phyloP scores from a whole-genome alignment of 2,888 invertebrate species.

The Lasiommata megera region DNA sequence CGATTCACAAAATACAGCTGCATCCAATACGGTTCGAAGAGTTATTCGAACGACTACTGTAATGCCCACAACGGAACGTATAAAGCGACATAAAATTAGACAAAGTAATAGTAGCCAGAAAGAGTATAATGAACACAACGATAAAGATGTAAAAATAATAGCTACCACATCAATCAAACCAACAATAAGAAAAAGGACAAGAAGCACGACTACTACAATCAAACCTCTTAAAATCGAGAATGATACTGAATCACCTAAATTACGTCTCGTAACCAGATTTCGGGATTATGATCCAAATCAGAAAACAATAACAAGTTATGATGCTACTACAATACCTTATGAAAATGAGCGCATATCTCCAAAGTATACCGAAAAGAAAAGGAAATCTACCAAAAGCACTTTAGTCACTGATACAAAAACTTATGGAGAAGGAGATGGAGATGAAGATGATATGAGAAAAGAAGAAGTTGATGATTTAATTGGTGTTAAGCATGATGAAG shows the following conservation, averaged over 20 bases:
- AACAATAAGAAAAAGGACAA: conserved; percentile 42
- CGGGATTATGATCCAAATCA: conserved; percentile 43
- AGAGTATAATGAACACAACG: conserved; percentile 51
- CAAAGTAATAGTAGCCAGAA: conserved; percentile 38
- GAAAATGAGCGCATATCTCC: conserved; percentile 37
- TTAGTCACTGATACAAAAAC: conserved; percentile 68
- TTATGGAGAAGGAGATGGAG: conserved; percentile 60
- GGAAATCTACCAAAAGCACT: conserved; percentile 64
- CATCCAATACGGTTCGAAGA: conserved; percentile 49
- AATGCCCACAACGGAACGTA: conserved; percentile 18
- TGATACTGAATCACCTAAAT: conserved; percentile 37
- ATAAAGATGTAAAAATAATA: conserved; percentile 39
- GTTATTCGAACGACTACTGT: conserved; percentile 40
- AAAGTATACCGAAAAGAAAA: conserved; percentile 68
- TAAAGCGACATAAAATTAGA: conserved; percentile 18
- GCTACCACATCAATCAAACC: conserved; percentile 46
- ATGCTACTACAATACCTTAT: conserved; percentile 5
- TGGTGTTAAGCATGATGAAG: conserved; percentile 58
- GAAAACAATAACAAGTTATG: conserved; percentile 24
- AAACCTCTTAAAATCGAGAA: conserved; percentile 36
- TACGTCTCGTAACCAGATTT: conserved; percentile 61
- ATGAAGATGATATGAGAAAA: conserved; percentile 54
- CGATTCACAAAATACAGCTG: conserved; percentile 47
- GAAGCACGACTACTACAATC: conserved; percentile 36
- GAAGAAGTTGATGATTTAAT: conserved; percentile 68